Evolutionary conservation across 1,140 invertebrate species (phyloP), one percentile per base, ranked within the genome.

Genomic region (Lepeophtheirus salmonis): DNA sequence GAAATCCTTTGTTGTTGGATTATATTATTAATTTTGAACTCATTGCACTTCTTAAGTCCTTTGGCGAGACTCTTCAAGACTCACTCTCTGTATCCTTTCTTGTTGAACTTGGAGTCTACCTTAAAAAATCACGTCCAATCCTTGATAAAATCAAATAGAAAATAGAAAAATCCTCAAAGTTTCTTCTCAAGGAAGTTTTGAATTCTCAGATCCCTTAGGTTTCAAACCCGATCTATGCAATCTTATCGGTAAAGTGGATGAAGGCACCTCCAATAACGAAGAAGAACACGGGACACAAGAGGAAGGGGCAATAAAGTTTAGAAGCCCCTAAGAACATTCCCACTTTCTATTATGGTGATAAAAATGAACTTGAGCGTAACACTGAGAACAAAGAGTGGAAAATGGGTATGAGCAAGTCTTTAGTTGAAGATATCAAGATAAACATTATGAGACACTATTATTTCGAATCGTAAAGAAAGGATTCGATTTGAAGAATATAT

Each of bases 71-170:
- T 67, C 86, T 94, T 61, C 79, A 86, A 72, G 80, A 77, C 14
- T 81, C 86, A 72, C 79, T 81, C 53, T 81, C 83, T 48, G 84
- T 94, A 30, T 83, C 88, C 65, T 78, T 88, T 64, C 73, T 95
- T 26, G 80, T 91, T 61, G 88, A 95, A 74, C 83, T 89, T 64
- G 78, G 90, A n/a, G 90, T 86, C 24, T 83, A 94, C 56, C 71
- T 96, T 64, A 91, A 96, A 72, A 90, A 89, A 75, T 91, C 95
- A 67, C 79, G 85, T 69, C 90, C 90, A 26, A 90, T 97, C 68
- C 89, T 96, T 70, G 81, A 87, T 64, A 96, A 95, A 75, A 72
- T 97, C 62, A 90, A 91, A 70, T 94, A 96, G 74, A 89, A 96
- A 76, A 89, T 97, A 69, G 88, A 96, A 70, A 96, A 96, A 74